These are phyloP conservation scores for Adrianichthys oophorus DNA, from an alignment of 2,797 vertebrate species.

Conservation along the genomic window DNA sequence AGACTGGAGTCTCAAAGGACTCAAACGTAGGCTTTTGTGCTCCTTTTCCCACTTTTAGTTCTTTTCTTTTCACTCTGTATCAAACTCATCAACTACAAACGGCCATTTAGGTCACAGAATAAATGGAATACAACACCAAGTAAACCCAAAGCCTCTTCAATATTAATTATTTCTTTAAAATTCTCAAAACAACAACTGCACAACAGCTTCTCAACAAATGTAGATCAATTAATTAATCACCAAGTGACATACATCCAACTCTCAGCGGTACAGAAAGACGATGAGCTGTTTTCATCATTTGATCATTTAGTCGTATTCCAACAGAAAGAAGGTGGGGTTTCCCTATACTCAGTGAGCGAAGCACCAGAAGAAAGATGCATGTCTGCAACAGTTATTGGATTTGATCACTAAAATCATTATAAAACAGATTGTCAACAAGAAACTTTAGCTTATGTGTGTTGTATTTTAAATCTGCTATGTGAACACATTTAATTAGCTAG, in stretches of 20 bases:
- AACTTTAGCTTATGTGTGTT: too few species aligned
- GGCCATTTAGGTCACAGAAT: not conserved
- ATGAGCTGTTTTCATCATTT: too few species aligned
- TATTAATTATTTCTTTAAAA: not conserved
- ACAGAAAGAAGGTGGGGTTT: constrained; percentile 6
- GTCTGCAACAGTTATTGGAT: too few species aligned
- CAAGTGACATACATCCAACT: not conserved
- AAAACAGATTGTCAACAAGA: too few species aligned
- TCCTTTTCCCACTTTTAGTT: constrained; percentile 28
- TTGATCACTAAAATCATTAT: too few species aligned
- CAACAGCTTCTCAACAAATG: not conserved
- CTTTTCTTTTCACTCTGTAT: constrained; percentile 8
- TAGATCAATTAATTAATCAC: not conserved
- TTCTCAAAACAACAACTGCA: too few species aligned
- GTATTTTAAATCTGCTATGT: too few species aligned
- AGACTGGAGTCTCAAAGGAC: constrained; percentile 12
- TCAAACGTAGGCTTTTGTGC: constrained; percentile 13
- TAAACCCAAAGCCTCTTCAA: not conserved
- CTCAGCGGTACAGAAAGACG: too few species aligned
- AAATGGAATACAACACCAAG: not conserved
- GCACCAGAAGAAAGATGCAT: not conserved
- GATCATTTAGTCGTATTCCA: not conserved
- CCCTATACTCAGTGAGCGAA: constrained; percentile 10
- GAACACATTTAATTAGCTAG: too few species aligned
- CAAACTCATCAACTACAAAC: constrained; percentile 15